Base-by-base conservation (phyloP, 2,797 vertebrate genomes). In the Syngnathus acus region DNA sequence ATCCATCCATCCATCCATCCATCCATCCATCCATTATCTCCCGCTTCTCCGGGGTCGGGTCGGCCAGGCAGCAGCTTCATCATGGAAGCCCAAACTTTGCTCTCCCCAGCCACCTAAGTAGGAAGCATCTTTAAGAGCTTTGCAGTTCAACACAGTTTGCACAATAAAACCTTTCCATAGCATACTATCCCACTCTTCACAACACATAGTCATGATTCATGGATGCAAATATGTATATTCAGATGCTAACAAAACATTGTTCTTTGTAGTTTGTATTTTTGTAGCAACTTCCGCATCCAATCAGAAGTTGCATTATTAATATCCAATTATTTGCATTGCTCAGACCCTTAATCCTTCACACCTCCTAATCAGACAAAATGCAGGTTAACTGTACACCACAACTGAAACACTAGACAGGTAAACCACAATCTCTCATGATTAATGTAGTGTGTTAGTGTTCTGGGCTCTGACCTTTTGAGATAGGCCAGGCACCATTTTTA, bases 401-500 rank as follows among this genome's bases (percentile, higher is more conserved):
- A 77, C 82, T 89, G 89, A 91, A 91, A 90, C 32, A 76, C 80
- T 85, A 91, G 90, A 89, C 89, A 90, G 90, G 89, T 91, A 88
- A 87, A 86, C 88, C 81, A 73, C 82, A 82, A 82, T 78, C 69
- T 66, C 84, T 89, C 88, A 87, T 91, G 87, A 91, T 90, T 92
- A 89, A 92, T 91, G 88, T 86, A 91, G 88, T 89, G 85, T 82
- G 88, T 81, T 83, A 74, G 84, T 74, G 77, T 82, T 86, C 88
- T 78, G 81, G 81, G 85, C 87, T 83, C 82, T 90, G 90, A 91
- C 90, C 90, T 91, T 92, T 91, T 91, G 89, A 92, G 87, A 91
- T 86, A 89, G 88, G 88, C 87, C 90, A 91, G 90, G 89, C 88
- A 84, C 89, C 89, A 91, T 91, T 90, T 89, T 90, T 90, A 87